These are phyloP conservation scores for Catonia carolina DNA, from an alignment of 2,888 invertebrate genomes.

Conservation along the genomic window DNA sequence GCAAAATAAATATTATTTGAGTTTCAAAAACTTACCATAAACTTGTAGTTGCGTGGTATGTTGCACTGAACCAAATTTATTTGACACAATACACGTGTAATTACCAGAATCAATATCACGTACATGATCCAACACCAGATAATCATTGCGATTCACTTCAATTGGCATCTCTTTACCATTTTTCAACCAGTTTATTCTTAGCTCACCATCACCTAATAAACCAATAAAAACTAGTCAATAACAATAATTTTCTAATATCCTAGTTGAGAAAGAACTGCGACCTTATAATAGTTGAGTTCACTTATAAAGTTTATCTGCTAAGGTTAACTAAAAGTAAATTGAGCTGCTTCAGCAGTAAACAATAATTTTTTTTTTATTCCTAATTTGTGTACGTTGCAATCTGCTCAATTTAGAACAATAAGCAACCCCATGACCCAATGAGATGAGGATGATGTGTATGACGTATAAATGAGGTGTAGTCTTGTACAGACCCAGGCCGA, in stretches of 20 bases:
- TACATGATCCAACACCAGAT: slow-evolving; percentile 12
- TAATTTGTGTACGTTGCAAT: too few species aligned
- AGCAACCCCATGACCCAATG: too few species aligned
- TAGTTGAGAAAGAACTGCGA: background rate
- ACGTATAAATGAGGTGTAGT: too few species aligned
- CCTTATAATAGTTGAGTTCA: too few species aligned
- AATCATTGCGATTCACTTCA: background rate
- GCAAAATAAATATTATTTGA: too few species aligned
- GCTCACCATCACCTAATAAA: slow-evolving; percentile 39
- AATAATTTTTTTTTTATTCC: too few species aligned
- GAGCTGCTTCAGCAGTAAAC: too few species aligned
- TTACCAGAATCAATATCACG: slow-evolving; percentile 43
- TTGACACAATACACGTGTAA: slow-evolving; percentile 48
- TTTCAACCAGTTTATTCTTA: slow-evolving; percentile 30
- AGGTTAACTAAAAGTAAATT: too few species aligned
- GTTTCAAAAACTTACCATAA: slow-evolving; percentile 35
- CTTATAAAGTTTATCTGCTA: too few species aligned
- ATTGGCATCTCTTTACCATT: slow-evolving; percentile 23
- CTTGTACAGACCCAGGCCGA: too few species aligned
- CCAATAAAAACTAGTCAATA: background rate
- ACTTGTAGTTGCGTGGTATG: slow-evolving; percentile 34
- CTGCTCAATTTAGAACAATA: too few species aligned
- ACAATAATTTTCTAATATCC: background rate
- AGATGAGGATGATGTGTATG: too few species aligned
- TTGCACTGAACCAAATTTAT: slow-evolving; percentile 43